Conservation (phyloP, 1,140 invertebrate species). For the Ceratitis capitata region DNA sequence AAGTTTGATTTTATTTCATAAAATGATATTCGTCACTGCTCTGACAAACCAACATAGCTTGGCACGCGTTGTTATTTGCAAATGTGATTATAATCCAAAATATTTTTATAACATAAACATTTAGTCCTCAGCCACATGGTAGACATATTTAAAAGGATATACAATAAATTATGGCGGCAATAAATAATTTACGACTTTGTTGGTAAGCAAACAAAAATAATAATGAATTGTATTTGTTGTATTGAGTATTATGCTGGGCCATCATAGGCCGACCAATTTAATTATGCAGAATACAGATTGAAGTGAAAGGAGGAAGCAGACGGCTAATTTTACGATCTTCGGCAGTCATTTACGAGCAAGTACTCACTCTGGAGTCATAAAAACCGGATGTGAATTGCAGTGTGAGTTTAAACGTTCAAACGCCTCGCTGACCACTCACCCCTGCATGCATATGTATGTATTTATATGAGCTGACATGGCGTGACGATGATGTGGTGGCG, state of each 20-base stretch:
- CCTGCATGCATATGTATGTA: too few species aligned
- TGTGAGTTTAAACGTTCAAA: neutral
- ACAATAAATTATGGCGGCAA: conserved; percentile 4
- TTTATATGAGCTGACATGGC: too few species aligned
- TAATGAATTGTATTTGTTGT: too few species aligned
- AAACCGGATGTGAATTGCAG: conserved; percentile 17
- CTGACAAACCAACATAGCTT: neutral
- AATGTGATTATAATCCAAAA: neutral
- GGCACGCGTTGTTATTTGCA: neutral
- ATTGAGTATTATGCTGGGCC: neutral
- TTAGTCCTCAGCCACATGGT: conserved; percentile 18
- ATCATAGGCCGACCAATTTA: conserved; percentile 22
- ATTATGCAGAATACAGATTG: neutral
- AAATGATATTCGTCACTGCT: neutral
- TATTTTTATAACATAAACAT: conserved; percentile 29
- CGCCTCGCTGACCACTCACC: neutral
- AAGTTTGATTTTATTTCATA: too few species aligned
- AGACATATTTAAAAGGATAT: conserved; percentile 33
- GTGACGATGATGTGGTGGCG: neutral
- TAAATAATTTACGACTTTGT: conserved; percentile 26
- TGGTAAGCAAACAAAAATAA: conserved; percentile 12
- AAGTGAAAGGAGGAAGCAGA: neutral
- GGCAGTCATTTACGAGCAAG: conserved; percentile 14
- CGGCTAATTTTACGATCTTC: conserved; percentile 34
- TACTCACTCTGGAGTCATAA: neutral